These are phyloP conservation scores for Pristionchus japonicus DNA, from an alignment of 2,888 invertebrate genomes.

Conservation along the genomic window DNA sequence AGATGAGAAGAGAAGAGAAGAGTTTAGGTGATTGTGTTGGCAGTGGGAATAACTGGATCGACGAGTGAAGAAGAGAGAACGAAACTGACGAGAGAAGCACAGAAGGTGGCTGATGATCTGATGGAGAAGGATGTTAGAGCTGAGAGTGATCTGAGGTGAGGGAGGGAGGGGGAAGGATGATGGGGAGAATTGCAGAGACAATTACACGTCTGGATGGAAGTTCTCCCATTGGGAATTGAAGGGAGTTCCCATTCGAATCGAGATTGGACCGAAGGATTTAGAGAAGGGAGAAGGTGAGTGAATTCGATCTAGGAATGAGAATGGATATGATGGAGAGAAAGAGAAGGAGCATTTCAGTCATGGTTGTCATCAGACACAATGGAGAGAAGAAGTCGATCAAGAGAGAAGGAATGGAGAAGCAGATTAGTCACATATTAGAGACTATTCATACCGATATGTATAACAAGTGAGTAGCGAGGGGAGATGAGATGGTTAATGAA, in stretches of 20 bases:
- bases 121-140: conserved; percentile 83
- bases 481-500: conserved; percentile 85
- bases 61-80: conserved; percentile 84
- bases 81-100: conserved; percentile 77
- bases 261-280: conserved; percentile 95
- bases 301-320: no score
- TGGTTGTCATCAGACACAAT: conserved; percentile 90
- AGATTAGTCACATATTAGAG: conserved; percentile 83
- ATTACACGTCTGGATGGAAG: conserved; percentile 99
- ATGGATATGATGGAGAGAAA: no score
- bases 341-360: conserved; percentile 78
- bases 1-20: no score
- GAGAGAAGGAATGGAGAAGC: conserved; percentile 79
- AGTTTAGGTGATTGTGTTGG: conserved; percentile 89
- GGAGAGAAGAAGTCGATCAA: conserved; percentile 86
- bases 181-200: conserved; percentile 82
- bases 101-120: conserved; percentile 79
- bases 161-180: conserved; percentile 77
- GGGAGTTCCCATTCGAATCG: conserved; percentile 68
- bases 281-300: conserved; percentile 80
- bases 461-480: conserved; percentile 82
- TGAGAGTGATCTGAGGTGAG: conserved; percentile 85
- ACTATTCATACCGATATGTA: conserved; percentile 86
- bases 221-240: conserved; percentile 97
- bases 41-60: conserved; percentile 93